Evolutionary conservation across 2,797 vertebrate species (phyloP).

Genomic region (Cuculus canorus): DNA sequence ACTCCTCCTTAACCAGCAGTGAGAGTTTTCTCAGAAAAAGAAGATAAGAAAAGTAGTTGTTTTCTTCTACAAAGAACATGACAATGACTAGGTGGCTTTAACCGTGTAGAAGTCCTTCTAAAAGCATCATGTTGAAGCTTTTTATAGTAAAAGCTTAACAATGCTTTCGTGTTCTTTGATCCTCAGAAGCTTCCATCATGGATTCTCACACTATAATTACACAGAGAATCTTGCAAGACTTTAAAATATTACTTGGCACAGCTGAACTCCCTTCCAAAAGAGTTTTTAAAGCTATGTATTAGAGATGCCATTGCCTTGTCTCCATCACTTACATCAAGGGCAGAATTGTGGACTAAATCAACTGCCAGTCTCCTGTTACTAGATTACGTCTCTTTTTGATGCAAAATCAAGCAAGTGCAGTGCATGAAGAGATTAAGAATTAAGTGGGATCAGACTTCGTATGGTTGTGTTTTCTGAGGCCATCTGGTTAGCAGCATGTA

Average conservation of each 20-base stretch:
- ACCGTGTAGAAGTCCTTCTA: neutral
- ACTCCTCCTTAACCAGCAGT: neutral
- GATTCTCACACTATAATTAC: neutral
- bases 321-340: neutral
- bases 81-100: neutral
- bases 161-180: neutral
- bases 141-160: neutral
- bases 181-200: neutral
- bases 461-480: slow-evolving; percentile 30
- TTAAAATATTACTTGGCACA: neutral
- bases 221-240: neutral
- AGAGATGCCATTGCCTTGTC: neutral
- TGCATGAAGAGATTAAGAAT: slow-evolving; percentile 1
- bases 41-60: neutral
- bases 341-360: neutral
- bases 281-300: neutral
- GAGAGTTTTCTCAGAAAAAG: neutral
- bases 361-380: neutral
- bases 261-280: neutral
- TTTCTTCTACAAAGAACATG: neutral
- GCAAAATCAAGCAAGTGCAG: neutral
- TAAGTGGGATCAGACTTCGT: slow-evolving; percentile 26
- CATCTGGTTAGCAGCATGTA: slow-evolving; percentile 45
- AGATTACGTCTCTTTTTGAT: neutral
- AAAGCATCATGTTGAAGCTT: neutral